phyloP scores from a whole-genome alignment of 2,113 vertebrate genomes.

The Coturnix japonica region DNA sequence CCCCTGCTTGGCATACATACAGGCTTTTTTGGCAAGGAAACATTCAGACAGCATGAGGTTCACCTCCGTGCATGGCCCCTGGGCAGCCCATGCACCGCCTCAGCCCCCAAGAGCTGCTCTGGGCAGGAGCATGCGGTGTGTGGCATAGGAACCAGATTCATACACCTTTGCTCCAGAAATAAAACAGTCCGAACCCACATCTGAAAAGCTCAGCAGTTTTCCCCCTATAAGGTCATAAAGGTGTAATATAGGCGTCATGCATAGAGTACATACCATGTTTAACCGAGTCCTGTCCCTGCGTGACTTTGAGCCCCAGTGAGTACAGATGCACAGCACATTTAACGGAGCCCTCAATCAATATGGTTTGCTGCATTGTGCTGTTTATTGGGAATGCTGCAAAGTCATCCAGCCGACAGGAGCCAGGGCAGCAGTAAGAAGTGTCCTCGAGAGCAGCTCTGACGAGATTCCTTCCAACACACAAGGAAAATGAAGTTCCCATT shows the following conservation, averaged over 20 bases:
- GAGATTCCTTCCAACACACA: conserved; percentile 45
- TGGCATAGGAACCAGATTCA: background rate
- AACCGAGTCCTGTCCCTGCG: conserved; percentile 3
- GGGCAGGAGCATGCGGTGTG: background rate
- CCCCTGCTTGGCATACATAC: conserved; percentile 43
- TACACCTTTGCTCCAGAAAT: background rate
- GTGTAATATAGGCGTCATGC: conserved; percentile 54
- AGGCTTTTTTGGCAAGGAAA: conserved; percentile 63
- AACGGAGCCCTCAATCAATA: background rate
- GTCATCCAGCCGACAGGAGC: conserved; percentile 35
- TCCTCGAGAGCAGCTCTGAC: conserved; percentile 56
- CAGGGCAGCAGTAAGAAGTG: conserved; percentile 54
- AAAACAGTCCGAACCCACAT: conserved; percentile 36
- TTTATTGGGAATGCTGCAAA: background rate
- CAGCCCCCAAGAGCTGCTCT: conserved; percentile 11
- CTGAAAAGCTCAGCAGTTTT: conserved; percentile 36
- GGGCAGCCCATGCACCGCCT: background rate
- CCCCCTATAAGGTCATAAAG: conserved; percentile 42
- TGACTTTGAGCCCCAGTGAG: background rate
- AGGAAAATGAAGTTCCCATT: conserved; percentile 48
- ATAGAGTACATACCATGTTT: conserved; percentile 2
- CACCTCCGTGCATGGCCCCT: background rate
- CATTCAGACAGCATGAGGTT: conserved; percentile 52
- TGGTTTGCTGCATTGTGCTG: background rate
- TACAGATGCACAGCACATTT: background rate